Conservation (phyloP, 1,140 invertebrate species). For the Belonocnema kinseyi region DNA sequence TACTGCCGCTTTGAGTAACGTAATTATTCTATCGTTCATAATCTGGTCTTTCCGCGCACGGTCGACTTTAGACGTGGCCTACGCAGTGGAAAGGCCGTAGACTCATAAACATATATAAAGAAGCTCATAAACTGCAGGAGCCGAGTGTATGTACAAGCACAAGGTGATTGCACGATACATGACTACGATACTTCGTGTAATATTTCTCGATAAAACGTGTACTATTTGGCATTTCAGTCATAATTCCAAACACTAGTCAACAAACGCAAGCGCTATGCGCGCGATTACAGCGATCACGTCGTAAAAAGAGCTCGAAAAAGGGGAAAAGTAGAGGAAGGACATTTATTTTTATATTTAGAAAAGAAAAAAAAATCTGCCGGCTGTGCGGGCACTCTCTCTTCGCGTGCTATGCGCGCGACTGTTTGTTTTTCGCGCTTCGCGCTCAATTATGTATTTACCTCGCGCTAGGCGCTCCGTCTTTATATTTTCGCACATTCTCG, state of each 20-base stretch:
- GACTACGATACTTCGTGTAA: slow-evolving; percentile 5
- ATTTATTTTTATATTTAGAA: no score
- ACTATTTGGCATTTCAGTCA: not conserved
- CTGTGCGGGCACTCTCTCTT: no score
- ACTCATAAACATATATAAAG: slow-evolving; percentile 27
- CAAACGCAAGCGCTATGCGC: no score
- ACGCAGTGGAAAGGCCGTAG: slow-evolving; percentile 16
- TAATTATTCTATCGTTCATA: slow-evolving; percentile 30
- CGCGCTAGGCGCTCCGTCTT: no score
- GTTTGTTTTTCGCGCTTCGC: no score
- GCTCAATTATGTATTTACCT: no score
- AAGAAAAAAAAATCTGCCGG: no score
- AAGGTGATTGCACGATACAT: slow-evolving; percentile 23
- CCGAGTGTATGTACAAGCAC: slow-evolving; percentile 3
- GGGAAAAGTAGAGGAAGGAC: no score
- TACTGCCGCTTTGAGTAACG: slow-evolving; percentile 30
- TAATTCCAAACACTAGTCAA: not conserved
- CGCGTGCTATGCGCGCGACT: no score
- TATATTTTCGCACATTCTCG: no score
- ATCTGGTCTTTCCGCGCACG: slow-evolving; percentile 28
- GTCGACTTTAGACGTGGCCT: slow-evolving; percentile 23
- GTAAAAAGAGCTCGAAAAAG: no score
- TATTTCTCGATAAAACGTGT: slow-evolving; percentile 4
- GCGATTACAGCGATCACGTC: no score
- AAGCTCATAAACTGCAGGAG: slow-evolving; percentile 30